phyloP scores from a whole-genome alignment of 2,797 vertebrate genomes.

The Adelosebastes latens region DNA sequence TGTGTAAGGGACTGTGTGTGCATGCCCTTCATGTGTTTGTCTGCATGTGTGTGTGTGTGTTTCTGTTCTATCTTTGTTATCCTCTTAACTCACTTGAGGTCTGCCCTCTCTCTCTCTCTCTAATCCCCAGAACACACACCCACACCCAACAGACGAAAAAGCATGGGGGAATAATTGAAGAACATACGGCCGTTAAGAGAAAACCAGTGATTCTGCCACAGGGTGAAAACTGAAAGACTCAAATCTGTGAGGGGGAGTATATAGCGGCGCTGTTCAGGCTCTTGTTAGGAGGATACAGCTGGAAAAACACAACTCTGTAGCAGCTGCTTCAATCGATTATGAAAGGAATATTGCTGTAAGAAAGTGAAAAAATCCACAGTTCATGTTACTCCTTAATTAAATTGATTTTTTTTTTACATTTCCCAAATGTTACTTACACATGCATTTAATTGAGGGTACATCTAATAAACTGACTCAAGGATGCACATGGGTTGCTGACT shows the following conservation, averaged over 20 bases:
- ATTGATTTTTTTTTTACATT: not conserved
- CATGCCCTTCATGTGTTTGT: constrained; percentile 27
- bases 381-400: constrained; percentile 17
- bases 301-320: constrained; percentile 39
- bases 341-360: constrained; percentile 15
- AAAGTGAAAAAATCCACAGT: constrained; percentile 20
- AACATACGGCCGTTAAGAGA: constrained; percentile 54
- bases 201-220: constrained; percentile 62
- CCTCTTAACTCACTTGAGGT: constrained; percentile 72
- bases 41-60: constrained; percentile 15
- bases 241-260: constrained; percentile 66
- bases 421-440: constrained; percentile 4
- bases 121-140: constrained; percentile 73
- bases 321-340: constrained; percentile 49
- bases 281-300: constrained; percentile 55
- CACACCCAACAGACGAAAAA: constrained; percentile 58
- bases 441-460: not conserved
- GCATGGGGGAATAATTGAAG: constrained; percentile 53
- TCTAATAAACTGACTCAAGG: constrained; percentile 25
- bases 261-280: constrained; percentile 31
- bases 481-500: not conserved
- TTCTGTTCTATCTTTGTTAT: constrained; percentile 65
- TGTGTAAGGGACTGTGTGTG: constrained; percentile 9
- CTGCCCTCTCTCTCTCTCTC: constrained; percentile 47
- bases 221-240: constrained; percentile 63